Evolutionary conservation across 2,888 invertebrate species (phyloP).

Genomic region (Lithophane ornitopus): DNA sequence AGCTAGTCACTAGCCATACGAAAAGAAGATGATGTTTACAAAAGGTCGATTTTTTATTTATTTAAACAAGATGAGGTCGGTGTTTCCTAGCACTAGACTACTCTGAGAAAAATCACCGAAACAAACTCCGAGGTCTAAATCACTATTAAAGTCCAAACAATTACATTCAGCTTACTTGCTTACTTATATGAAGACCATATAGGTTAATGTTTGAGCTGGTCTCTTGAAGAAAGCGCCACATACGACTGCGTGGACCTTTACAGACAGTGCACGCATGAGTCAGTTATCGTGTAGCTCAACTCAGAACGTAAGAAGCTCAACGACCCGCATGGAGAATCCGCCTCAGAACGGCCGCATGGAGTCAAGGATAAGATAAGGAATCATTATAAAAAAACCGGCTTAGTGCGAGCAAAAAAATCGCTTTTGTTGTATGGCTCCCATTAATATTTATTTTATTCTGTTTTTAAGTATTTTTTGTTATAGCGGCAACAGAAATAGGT

Average conservation of each 20-base stretch:
- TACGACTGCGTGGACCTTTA: background rate
- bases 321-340: background rate
- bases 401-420: no score
- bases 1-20: no score
- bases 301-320: background rate
- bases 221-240: background rate
- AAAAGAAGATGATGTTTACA: no score
- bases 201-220: background rate
- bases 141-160: background rate
- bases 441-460: no score
- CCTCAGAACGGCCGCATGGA: background rate
- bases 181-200: background rate
- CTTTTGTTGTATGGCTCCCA: no score
- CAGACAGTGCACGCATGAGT: background rate
- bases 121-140: background rate
- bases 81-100: background rate
- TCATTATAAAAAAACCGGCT: no score
- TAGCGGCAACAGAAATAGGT: no score
- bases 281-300: background rate
- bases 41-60: no score
- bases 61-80: background rate
- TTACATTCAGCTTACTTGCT: background rate
- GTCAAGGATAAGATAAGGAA: background rate
- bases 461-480: no score
- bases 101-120: background rate